Conservation (phyloP, 2,888 invertebrate species). For the Muschampia plurimacula region DNA sequence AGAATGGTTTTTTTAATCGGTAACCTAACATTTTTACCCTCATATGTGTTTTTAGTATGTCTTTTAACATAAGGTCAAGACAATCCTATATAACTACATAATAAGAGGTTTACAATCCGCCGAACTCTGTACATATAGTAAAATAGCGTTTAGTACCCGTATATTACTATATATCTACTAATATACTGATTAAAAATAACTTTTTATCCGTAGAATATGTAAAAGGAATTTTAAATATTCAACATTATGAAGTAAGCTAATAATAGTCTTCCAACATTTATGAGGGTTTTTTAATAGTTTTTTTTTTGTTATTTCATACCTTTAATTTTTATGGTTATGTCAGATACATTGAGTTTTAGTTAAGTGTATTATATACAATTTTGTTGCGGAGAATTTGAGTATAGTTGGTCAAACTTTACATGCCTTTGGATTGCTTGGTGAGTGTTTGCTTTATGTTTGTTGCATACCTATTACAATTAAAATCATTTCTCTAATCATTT, state of each 20-base stretch:
- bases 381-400: background rate
- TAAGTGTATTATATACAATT: background rate
- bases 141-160: constrained; percentile 8
- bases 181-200: background rate
- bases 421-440: too few species aligned
- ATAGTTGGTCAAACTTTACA: too few species aligned
- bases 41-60: too few species aligned
- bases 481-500: too few species aligned
- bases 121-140: background rate
- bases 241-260: background rate
- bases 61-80: too few species aligned
- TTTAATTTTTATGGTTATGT: background rate
- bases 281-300: background rate
- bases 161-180: background rate
- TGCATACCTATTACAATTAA: too few species aligned
- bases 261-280: constrained; percentile 1
- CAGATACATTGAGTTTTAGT: background rate
- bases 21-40: too few species aligned
- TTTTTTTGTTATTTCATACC: background rate
- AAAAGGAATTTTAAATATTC: background rate
- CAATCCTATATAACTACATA: too few species aligned
- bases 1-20: too few species aligned
- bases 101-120: background rate
- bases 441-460: too few species aligned
- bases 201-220: background rate